Evolutionary conservation across 1,140 invertebrate species (phyloP).

Genomic region (Brachystomella parvula): DNA sequence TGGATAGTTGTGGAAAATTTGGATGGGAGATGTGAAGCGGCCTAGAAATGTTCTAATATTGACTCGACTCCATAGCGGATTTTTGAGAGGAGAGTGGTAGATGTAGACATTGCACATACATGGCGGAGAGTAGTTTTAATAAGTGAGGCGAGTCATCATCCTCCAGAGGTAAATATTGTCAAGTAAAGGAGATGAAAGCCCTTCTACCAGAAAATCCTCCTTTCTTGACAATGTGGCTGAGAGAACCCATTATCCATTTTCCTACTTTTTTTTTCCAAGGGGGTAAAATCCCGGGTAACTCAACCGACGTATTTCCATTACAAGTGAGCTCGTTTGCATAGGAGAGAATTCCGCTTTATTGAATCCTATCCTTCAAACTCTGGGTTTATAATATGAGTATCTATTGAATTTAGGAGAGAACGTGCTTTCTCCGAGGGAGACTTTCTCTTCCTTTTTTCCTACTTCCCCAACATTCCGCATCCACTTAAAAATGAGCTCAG

Average conservation of each 20-base stretch:
- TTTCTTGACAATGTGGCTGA: not conserved
- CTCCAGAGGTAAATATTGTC: not conserved
- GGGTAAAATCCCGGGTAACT: not conserved
- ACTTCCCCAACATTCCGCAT: slow-evolving; percentile 1
- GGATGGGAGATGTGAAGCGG: no score
- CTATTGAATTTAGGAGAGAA: slow-evolving; percentile 8
- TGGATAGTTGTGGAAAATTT: no score
- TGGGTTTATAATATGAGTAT: not conserved
- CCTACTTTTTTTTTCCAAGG: not conserved
- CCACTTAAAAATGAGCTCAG: slow-evolving; percentile 2
- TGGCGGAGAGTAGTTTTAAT: not conserved
- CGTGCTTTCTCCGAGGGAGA: not conserved
- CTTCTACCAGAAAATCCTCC: not conserved
- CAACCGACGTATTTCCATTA: not conserved
- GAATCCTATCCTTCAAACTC: slow-evolving; percentile 10
- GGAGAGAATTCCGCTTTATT: slow-evolving; percentile 1
- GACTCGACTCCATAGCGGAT: no score
- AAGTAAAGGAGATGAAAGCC: slow-evolving; percentile 1
- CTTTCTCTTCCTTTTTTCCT: not conserved
- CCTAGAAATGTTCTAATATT: no score
- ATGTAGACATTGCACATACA: no score
- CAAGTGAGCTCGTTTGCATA: slow-evolving; percentile 6
- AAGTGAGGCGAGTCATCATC: not conserved
- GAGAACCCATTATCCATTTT: not conserved
- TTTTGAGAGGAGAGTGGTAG: no score